Base-by-base conservation (phyloP, 2,888 invertebrate genomes). In the Heteromyza rotundicornis region DNA sequence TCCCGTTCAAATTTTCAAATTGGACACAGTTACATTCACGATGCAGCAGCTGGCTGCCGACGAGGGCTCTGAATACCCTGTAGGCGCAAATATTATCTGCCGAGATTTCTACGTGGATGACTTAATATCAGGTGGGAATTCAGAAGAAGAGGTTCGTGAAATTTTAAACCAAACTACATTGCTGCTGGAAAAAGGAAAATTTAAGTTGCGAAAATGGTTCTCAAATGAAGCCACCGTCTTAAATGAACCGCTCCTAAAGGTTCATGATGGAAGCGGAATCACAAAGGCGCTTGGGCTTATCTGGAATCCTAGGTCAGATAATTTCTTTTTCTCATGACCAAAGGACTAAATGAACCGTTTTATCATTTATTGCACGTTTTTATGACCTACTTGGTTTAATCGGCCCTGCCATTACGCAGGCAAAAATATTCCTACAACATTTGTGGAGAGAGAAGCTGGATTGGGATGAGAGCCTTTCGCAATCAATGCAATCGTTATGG, bases 21-120 rank as follows among this genome's bases (percentile, higher is more conserved):
- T 60, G 16, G 19, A 54, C 17, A 54, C 50, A 1, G 35, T 57
- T 20, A 32, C 32, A 2, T 50, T 19, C 2, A 20, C 57, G 2
- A 40, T 51, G 51, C 51, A 60, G 2, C 56, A 60, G 32, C 32
- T 62, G 3, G 20, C 53, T 8, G 7, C 17, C 20, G 57, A 54
- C 35, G 57, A 62, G 24, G 32, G 12, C n/a, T 10, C 12, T 2
- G 10, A n/a, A 1, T 59, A 47, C 24, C 55, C 59, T 12, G 35
- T 50, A 50, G 55, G 60, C 19, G 20, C 53, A 1, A n/a, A n/a
- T n/a, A n/a, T n/a, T n/a, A n/a, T n/a, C n/a, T n/a, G n/a, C n/a
- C 19, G 56, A 12, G 63, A 57, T 20, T 63, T 60, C 32, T 63
- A 63, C 35, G 63, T 60, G 3, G 63, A 65, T 35, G 62, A 61